These are phyloP conservation scores for Lordiphosa collinella DNA, from an alignment of 1,140 invertebrate species.

Conservation along the genomic window DNA sequence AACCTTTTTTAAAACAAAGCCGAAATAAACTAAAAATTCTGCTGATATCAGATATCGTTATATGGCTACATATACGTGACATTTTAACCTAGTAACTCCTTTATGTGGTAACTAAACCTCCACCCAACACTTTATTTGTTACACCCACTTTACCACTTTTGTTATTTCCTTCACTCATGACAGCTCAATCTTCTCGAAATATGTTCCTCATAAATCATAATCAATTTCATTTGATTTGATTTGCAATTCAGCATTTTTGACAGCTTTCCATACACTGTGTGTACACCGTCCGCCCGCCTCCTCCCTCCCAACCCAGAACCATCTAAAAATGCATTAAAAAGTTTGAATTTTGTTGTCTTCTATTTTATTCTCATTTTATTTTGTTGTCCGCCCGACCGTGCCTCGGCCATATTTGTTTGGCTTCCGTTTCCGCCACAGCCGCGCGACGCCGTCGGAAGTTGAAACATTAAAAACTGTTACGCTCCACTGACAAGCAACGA, in stretches of 20 bases:
- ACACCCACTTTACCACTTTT: too few species aligned
- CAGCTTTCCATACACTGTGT: neutral
- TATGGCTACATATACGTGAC: too few species aligned
- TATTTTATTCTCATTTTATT: neutral
- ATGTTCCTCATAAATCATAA: slow-evolving; percentile 1
- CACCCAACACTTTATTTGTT: too few species aligned
- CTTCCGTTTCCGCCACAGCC: slow-evolving; percentile 61
- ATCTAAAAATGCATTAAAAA: slow-evolving; percentile 66
- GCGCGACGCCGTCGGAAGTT: slow-evolving; percentile 49
- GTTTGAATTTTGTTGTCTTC: slow-evolving; percentile 61
- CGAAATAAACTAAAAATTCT: too few species aligned
- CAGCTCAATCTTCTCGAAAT: slow-evolving; percentile 11
- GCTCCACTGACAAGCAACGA: neutral
- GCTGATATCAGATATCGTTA: too few species aligned
- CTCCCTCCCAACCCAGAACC: slow-evolving; percentile 11
- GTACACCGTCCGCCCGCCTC: slow-evolving; percentile 22
- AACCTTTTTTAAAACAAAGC: too few species aligned
- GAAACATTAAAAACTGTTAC: slow-evolving; percentile 52
- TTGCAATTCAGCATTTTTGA: neutral
- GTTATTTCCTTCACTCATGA: neutral
- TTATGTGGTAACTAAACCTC: too few species aligned
- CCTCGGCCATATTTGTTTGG: slow-evolving; percentile 69
- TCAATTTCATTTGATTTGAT: slow-evolving; percentile 4
- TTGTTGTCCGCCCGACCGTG: slow-evolving; percentile 17
- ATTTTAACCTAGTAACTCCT: too few species aligned